Evolutionary conservation across 2,888 invertebrate species (phyloP).

Genomic region (Limnephilus lunatus): DNA sequence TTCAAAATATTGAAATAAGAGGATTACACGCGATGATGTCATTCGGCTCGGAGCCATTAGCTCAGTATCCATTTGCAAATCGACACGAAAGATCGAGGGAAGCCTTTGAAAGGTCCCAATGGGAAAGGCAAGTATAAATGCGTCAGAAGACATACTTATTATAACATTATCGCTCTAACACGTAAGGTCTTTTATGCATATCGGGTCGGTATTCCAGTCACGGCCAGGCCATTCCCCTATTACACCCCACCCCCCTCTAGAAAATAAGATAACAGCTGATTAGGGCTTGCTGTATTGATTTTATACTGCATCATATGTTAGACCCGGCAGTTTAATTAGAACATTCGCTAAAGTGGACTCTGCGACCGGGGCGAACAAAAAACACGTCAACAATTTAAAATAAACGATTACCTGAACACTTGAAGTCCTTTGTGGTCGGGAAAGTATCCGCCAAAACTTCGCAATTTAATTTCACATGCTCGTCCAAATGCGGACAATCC

Average conservation of each 20-base stretch:
- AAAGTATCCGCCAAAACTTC: constrained; percentile 75
- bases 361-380: background rate
- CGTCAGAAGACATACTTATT: background rate
- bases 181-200: constrained; percentile 16
- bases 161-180: constrained; percentile 34
- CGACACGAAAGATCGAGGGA: constrained; percentile 40
- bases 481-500: constrained; percentile 84
- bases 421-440: constrained; percentile 80
- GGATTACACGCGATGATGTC: constrained; percentile 54
- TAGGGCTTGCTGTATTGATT: constrained; percentile 77
- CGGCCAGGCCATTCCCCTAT: constrained; percentile 57
- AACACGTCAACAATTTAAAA: constrained; percentile 30
- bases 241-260: constrained; percentile 68
- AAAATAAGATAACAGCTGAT: constrained; percentile 75
- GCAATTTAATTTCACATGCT: constrained; percentile 79
- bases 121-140: constrained; percentile 10
- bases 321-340: constrained; percentile 38
- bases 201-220: constrained; percentile 39
- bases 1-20: constrained; percentile 6
- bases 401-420: constrained; percentile 79
- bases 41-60: constrained; percentile 41
- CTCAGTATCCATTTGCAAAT: constrained; percentile 58
- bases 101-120: constrained; percentile 41
- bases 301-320: constrained; percentile 67
- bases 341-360: constrained; percentile 18